These are phyloP conservation scores for Tenthredo scrophulariae DNA, from an alignment of 2,888 invertebrate species.

Conservation along the genomic window DNA sequence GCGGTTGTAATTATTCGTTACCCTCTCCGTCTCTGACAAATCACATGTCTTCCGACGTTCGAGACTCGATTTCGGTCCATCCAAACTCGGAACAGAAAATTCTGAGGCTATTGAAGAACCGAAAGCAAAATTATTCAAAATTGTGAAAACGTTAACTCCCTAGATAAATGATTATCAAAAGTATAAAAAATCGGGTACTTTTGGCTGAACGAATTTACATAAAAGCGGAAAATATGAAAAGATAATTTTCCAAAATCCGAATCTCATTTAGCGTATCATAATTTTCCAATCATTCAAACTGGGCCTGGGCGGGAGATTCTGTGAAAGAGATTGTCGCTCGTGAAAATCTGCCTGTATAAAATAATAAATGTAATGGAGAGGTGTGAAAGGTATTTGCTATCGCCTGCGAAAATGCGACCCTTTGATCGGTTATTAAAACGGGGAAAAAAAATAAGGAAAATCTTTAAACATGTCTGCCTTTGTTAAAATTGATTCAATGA, in stretches of 20 bases:
- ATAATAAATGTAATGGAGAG: neutral
- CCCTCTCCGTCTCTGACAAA: neutral
- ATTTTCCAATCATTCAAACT: neutral
- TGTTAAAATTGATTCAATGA: constrained; percentile 1
- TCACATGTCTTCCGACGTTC: neutral
- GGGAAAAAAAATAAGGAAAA: neutral
- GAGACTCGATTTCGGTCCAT: neutral
- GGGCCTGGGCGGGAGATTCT: neutral
- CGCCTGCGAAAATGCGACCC: neutral
- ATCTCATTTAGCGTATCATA: neutral
- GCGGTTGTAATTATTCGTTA: neutral
- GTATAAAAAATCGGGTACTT: neutral
- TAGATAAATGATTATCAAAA: neutral
- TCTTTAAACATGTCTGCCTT: neutral
- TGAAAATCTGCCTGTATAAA: neutral
- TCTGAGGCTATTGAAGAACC: neutral
- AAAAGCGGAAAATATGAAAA: neutral
- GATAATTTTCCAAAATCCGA: neutral
- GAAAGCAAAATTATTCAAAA: too few relatives aligned
- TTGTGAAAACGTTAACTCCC: neutral
- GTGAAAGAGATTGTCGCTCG: neutral
- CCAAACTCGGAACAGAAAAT: neutral
- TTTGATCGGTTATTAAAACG: neutral
- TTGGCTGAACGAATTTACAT: neutral
- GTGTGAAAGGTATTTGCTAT: neutral